Conservation (phyloP, 2,797 vertebrate genomes). For the Erithacus rubecula region DNA sequence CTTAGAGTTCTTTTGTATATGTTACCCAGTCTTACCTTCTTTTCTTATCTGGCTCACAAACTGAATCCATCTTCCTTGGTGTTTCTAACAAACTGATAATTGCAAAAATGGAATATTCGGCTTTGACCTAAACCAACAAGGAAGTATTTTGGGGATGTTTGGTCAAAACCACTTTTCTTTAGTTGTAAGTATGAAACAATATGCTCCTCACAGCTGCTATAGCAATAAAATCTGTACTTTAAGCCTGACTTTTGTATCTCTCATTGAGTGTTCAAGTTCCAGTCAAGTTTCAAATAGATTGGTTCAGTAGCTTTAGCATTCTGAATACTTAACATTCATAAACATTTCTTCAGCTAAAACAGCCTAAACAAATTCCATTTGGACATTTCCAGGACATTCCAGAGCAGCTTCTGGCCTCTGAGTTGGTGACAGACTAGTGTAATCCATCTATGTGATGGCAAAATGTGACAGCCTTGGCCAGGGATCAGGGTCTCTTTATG, state of each 20-base stretch:
- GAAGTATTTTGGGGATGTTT: background rate
- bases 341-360: background rate
- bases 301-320: slow-evolving; percentile 38
- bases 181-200: background rate
- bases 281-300: slow-evolving; percentile 24
- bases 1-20: background rate
- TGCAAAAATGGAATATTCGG: background rate
- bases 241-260: background rate
- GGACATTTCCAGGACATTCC: slow-evolving; percentile 28
- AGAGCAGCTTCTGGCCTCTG: background rate
- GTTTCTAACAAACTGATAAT: background rate
- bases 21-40: background rate
- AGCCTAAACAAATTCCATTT: slow-evolving; percentile 32
- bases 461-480: background rate
- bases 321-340: slow-evolving; percentile 6
- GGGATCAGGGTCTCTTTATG: background rate
- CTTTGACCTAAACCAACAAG: background rate
- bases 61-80: background rate
- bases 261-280: background rate
- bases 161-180: background rate
- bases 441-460: background rate
- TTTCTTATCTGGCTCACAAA: background rate
- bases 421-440: background rate
- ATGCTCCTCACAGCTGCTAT: background rate
- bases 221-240: slow-evolving; percentile 10